Conservation (phyloP, 2,113 vertebrate genomes). For the Pan paniscus region DNA sequence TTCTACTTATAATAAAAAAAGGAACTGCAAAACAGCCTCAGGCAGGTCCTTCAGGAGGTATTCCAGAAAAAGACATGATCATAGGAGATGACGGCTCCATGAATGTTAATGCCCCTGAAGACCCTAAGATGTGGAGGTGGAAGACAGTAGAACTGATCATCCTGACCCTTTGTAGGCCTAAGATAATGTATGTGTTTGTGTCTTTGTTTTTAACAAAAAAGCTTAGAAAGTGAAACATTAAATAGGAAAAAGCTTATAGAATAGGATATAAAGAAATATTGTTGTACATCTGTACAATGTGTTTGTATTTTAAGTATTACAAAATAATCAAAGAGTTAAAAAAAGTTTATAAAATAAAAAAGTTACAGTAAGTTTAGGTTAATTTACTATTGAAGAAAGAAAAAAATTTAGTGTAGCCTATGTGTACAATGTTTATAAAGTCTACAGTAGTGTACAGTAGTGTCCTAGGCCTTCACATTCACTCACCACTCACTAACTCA, state of each 20-base stretch:
- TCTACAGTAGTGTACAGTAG: background rate
- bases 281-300: background rate
- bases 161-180: background rate
- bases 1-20: background rate
- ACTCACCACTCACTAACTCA: background rate
- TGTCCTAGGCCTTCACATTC: background rate
- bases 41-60: background rate
- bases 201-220: background rate
- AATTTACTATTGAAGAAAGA: background rate
- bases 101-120: background rate
- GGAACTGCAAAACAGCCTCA: background rate
- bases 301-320: background rate
- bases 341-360: background rate
- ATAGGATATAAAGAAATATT: background rate
- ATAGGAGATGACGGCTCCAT: background rate
- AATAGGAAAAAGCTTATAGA: background rate
- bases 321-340: background rate
- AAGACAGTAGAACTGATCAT: background rate
- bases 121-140: background rate
- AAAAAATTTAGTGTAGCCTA: background rate
- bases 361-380: background rate
- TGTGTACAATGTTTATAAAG: background rate
- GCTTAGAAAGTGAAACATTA: background rate
- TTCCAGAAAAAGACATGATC: background rate
- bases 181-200: background rate